These are phyloP conservation scores for Eilema griseolum DNA, from an alignment of 2,888 invertebrate species.

Conservation along the genomic window DNA sequence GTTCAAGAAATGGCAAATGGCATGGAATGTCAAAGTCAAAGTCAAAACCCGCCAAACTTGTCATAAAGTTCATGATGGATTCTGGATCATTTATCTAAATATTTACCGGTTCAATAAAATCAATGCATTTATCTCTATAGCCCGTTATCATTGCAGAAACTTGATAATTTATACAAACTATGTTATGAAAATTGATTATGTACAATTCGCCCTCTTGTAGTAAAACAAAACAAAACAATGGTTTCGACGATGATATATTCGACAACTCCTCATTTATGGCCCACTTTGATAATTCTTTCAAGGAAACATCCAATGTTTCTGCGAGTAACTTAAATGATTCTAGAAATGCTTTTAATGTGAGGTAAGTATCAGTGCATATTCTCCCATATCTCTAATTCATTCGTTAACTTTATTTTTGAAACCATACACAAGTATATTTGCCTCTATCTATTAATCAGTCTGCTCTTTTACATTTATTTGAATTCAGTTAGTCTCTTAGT, in stretches of 20 bases:
- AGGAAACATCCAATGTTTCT: conserved; percentile 58
- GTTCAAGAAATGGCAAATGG: no score
- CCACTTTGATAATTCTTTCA: conserved; percentile 71
- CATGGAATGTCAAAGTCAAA: not conserved
- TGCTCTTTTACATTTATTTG: not conserved
- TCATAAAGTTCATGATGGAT: not conserved
- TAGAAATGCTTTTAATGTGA: conserved; percentile 70
- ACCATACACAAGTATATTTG: not conserved
- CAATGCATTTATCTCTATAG: not conserved
- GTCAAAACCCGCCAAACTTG: conserved; percentile 13
- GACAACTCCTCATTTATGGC: conserved; percentile 76
- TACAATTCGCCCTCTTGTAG: conserved; percentile 50
- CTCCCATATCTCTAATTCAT: not conserved
- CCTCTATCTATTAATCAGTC: not conserved
- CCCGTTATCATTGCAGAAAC: not conserved
- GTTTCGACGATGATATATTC: conserved; percentile 73
- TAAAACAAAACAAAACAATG: conserved; percentile 55
- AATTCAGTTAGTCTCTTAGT: not conserved
- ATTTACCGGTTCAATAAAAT: not conserved
- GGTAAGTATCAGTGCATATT: conserved; percentile 59
- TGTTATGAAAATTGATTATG: conserved; percentile 49
- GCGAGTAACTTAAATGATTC: conserved; percentile 62
- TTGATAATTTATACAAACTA: not conserved
- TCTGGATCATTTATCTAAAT: not conserved
- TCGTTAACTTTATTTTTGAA: not conserved